A percentile compares a stretch with the other conserved stretches of the same genome.
phyloP scores from a whole-genome alignment of 2,113 vertebrate species.

The Abramis brama region DNA sequence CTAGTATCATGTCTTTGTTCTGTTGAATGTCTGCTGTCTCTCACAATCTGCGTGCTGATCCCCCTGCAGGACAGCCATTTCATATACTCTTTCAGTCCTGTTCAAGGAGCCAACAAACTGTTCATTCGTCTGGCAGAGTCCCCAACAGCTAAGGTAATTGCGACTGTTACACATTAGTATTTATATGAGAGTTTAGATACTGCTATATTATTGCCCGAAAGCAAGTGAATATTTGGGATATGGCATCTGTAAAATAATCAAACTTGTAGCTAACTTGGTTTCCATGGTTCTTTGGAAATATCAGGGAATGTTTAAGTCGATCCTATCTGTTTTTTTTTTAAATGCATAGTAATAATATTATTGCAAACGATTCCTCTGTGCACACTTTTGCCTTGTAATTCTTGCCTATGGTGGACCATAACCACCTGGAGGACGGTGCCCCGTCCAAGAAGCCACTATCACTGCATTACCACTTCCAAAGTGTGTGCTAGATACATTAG shows the following conservation, averaged over 20 bases:
- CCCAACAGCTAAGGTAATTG: conserved; percentile 89
- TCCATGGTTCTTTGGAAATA: background rate
- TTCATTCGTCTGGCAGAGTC: conserved; percentile 89
- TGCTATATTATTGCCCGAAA: background rate
- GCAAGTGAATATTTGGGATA: too few relatives aligned
- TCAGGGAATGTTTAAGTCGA: background rate
- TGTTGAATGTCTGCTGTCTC: background rate
- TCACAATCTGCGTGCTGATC: conserved; percentile 20
- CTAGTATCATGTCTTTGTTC: background rate
- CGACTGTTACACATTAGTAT: background rate
- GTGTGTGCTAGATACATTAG: too few relatives aligned
- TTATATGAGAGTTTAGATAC: background rate
- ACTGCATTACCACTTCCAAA: too few relatives aligned
- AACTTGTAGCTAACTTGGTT: background rate
- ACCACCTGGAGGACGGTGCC: too few relatives aligned
- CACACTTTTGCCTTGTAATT: background rate
- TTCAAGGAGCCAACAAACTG: conserved; percentile 88
- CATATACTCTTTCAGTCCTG: conserved; percentile 96
- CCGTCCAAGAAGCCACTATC: too few relatives aligned
- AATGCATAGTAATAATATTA: too few relatives aligned
- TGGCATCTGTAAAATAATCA: background rate
- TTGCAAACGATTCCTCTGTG: background rate
- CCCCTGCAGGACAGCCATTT: conserved; percentile 91
- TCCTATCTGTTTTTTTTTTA: too few relatives aligned
- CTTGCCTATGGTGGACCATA: too few relatives aligned